Percentiles rank a stretch among this genome's conserved stretches.
Evolutionary conservation across 2,888 invertebrate species (phyloP).

Genomic region (Apomyelois bistriatella): DNA sequence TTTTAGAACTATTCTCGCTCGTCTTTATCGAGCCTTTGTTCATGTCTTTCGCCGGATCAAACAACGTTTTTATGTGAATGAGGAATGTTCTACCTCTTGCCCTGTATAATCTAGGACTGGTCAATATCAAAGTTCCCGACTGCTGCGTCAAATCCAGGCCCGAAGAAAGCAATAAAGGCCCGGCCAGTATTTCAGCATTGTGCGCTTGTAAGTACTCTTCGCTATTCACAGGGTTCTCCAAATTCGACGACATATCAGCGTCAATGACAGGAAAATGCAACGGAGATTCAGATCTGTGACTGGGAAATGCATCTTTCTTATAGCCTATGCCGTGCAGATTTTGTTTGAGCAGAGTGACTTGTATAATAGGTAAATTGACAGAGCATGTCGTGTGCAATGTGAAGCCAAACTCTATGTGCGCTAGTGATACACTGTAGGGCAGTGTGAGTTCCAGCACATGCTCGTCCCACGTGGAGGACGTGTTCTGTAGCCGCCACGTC

Average conservation of each 20-base stretch:
- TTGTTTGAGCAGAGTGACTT: slow-evolving; percentile 83
- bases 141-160: slow-evolving; percentile 92
- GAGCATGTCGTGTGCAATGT: slow-evolving; percentile 88
- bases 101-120: slow-evolving; percentile 91
- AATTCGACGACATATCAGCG: slow-evolving; percentile 49
- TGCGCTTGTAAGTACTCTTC: slow-evolving; percentile 91
- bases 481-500: slow-evolving; percentile 93
- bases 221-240: slow-evolving; percentile 87
- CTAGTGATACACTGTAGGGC: slow-evolving; percentile 87
- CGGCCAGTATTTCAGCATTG: slow-evolving; percentile 94
- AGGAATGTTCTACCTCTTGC: slow-evolving; percentile 89
- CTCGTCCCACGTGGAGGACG: slow-evolving; percentile 95
- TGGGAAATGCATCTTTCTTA: slow-evolving; percentile 71
- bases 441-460: slow-evolving; percentile 94
- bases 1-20: slow-evolving; percentile 57
- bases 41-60: slow-evolving; percentile 83
- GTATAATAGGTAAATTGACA: slow-evolving; percentile 87
- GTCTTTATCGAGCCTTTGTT: slow-evolving; percentile 54
- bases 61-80: slow-evolving; percentile 87
- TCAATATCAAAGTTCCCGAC: slow-evolving; percentile 90
- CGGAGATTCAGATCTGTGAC: slow-evolving; percentile 61
- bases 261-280: slow-evolving; percentile 59
- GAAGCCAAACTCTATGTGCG: slow-evolving; percentile 95
- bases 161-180: slow-evolving; percentile 90
- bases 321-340: slow-evolving; percentile 80